phyloP scores from a whole-genome alignment of 1,140 invertebrate genomes.

The Bombus confusus region DNA sequence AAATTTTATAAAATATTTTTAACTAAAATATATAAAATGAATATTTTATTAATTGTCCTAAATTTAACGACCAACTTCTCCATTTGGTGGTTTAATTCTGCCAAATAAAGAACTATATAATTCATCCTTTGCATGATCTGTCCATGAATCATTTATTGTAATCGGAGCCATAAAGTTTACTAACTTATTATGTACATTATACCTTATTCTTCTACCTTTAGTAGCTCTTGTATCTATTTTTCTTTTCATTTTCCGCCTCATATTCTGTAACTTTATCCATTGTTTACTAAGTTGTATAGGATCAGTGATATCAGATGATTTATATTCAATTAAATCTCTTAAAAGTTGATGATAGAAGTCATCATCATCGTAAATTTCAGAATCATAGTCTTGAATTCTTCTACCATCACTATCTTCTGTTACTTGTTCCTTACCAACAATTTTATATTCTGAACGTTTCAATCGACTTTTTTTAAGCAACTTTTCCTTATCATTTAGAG shows the following conservation, averaged over 20 bases:
- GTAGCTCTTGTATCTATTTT: constrained; percentile 95
- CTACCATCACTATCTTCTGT: constrained; percentile 76
- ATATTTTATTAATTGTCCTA: neutral
- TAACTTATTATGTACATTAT: constrained; percentile 94
- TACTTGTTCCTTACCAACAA: constrained; percentile 85
- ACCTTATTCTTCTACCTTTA: constrained; percentile 95
- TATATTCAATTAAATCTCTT: constrained; percentile 95
- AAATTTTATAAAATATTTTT: constrained; percentile 22
- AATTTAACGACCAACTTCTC: constrained; percentile 32
- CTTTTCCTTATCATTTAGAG: constrained; percentile 89
- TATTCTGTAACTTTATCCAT: constrained; percentile 95
- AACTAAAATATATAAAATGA: constrained; percentile 28
- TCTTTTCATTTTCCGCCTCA: constrained; percentile 94
- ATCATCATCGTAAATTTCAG: constrained; percentile 97
- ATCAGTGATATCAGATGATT: constrained; percentile 91
- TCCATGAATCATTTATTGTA: constrained; percentile 86
- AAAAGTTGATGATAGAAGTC: constrained; percentile 98
- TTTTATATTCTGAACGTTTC: constrained; percentile 89
- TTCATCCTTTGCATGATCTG: constrained; percentile 90
- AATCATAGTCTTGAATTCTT: constrained; percentile 86
- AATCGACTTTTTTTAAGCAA: constrained; percentile 91
- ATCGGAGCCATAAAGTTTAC: constrained; percentile 97
- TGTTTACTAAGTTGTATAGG: constrained; percentile 91
- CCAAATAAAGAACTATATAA: constrained; percentile 93
- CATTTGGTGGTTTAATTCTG: constrained; percentile 77